Conservation (phyloP, 2,113 vertebrate species). For the Spilogale gracilis region DNA sequence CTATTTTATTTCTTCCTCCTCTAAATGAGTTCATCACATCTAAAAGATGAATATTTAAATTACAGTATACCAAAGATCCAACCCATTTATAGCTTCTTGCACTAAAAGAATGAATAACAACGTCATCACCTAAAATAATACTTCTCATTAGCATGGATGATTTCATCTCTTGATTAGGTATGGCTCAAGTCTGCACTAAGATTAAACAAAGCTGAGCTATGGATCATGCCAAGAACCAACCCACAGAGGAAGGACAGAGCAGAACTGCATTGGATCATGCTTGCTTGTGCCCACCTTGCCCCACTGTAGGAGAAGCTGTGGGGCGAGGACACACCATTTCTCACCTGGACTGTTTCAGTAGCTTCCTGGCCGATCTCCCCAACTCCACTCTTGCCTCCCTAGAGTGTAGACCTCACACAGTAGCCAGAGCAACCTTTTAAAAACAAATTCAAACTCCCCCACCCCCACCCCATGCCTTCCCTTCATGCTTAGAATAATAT, state of each 20-base stretch:
- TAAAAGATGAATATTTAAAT: neutral
- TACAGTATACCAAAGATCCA: neutral
- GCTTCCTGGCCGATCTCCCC: neutral
- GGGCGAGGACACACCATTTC: neutral
- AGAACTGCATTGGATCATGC: neutral
- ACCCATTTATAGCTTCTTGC: neutral
- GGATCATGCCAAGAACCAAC: neutral
- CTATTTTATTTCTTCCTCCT: neutral
- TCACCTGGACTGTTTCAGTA: neutral
- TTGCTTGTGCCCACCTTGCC: no score
- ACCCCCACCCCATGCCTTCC: neutral
- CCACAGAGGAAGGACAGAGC: neutral
- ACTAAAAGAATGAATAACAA: neutral
- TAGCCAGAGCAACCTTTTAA: neutral
- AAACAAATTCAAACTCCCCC: neutral
- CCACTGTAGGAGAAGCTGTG: fast-evolving
- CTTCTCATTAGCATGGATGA: neutral
- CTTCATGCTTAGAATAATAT: neutral
- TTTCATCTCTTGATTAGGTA: neutral
- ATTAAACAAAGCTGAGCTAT: neutral
- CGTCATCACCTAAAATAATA: neutral
- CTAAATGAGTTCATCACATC: neutral
- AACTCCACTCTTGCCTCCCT: neutral
- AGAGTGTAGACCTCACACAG: neutral
- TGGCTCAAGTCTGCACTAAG: neutral